Evolutionary conservation across 2,113 vertebrate genomes (phyloP).

Genomic region (Aptenodytes patagonicus): DNA sequence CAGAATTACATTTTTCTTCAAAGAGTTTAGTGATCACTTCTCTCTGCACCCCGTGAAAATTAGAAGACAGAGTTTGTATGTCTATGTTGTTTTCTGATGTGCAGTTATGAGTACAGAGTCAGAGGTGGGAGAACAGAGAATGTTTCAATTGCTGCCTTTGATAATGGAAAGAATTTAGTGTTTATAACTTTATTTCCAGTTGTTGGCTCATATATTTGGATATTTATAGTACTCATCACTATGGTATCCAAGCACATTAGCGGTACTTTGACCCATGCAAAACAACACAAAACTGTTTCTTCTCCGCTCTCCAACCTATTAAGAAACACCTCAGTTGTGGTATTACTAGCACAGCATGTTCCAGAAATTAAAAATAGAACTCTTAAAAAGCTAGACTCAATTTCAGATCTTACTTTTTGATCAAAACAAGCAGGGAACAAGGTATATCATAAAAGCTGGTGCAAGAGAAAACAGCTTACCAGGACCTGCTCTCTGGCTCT

Average conservation of each 20-base stretch:
- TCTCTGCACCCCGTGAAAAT: not conserved
- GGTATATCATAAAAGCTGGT: not conserved
- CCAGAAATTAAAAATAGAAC: not conserved
- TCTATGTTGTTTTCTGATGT: not conserved
- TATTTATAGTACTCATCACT: slow-evolving; percentile 40
- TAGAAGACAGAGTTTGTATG: not conserved
- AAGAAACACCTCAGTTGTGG: not conserved
- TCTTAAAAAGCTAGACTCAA: not conserved
- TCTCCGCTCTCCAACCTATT: rapidly evolving
- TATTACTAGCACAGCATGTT: not conserved
- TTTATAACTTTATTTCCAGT: slow-evolving; percentile 41
- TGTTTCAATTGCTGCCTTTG: not conserved
- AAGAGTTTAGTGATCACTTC: not conserved
- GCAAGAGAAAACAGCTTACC: not conserved
- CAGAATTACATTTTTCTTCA: not conserved
- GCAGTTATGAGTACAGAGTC: not conserved
- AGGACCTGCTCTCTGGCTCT: not conserved
- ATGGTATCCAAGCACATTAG: not conserved
- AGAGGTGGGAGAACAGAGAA: not conserved
- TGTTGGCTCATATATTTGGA: not conserved
- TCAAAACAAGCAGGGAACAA: not conserved
- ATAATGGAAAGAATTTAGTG: slow-evolving; percentile 33
- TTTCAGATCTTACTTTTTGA: not conserved
- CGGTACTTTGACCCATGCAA: not conserved
- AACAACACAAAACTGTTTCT: not conserved